Conservation (phyloP, 2,888 invertebrate species). For the Tuta absoluta region DNA sequence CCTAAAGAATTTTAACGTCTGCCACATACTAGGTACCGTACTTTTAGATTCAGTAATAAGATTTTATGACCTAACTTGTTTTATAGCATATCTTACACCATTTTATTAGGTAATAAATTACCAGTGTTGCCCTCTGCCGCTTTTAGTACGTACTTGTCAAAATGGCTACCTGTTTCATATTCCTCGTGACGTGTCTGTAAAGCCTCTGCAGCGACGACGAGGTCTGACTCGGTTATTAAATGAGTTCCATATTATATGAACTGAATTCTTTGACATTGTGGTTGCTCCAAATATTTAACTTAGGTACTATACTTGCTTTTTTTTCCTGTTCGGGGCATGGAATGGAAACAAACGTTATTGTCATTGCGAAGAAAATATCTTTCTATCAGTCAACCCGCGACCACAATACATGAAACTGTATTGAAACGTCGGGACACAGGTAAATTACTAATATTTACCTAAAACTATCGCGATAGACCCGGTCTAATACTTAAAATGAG, state of each 20-base stretch:
- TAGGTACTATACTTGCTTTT: too few species aligned
- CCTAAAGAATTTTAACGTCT: slow-evolving; percentile 2
- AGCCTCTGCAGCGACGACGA: slow-evolving; percentile 43
- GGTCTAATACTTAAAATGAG: too few species aligned
- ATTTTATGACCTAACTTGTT: slow-evolving; percentile 3
- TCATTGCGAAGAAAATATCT: too few species aligned
- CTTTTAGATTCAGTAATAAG: slow-evolving; percentile 13
- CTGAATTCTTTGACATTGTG: neutral
- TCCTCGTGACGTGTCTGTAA: slow-evolving; percentile 34
- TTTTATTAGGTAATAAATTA: slow-evolving; percentile 18
- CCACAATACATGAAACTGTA: too few species aligned
- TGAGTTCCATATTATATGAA: slow-evolving; percentile 41
- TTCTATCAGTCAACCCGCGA: too few species aligned
- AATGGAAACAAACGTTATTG: too few species aligned
- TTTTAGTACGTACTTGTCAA: slow-evolving; percentile 3
- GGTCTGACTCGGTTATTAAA: slow-evolving; percentile 54
- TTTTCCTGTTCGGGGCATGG: too few species aligned
- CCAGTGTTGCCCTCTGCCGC: neutral
- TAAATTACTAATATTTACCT: too few species aligned
- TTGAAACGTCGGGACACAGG: too few species aligned
- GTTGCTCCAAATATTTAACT: neutral
- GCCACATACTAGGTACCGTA: slow-evolving; percentile 8
- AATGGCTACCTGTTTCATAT: slow-evolving; percentile 20
- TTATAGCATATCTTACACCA: slow-evolving; percentile 15
- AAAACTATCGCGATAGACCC: too few species aligned